phyloP scores from a whole-genome alignment of 2,797 vertebrate species.

The Psittacula derbiana region DNA sequence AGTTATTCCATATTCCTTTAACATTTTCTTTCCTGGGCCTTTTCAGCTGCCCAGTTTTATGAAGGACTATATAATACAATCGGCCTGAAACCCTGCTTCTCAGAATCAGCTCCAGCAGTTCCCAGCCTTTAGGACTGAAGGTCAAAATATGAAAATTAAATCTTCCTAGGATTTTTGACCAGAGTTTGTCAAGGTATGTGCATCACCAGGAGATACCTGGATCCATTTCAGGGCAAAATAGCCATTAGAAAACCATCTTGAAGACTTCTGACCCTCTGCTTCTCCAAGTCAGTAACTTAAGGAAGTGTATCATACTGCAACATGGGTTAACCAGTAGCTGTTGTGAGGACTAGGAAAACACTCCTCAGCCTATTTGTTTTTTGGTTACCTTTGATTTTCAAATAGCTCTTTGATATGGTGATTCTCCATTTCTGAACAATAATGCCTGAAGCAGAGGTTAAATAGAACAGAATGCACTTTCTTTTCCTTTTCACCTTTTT shows the following conservation, averaged over 20 bases:
- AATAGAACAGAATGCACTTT: neutral
- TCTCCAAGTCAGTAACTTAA: neutral
- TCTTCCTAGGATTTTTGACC: neutral
- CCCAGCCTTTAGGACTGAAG: neutral
- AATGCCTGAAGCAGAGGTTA: slow-evolving; percentile 39
- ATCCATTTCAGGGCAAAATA: neutral
- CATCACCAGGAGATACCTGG: neutral
- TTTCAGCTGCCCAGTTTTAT: neutral
- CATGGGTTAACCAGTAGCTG: neutral
- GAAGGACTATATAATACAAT: neutral
- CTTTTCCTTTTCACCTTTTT: neutral
- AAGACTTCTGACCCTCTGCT: neutral
- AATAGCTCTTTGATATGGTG: slow-evolving; percentile 51
- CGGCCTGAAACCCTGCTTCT: neutral
- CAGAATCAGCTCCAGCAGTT: neutral
- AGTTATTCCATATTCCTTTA: neutral
- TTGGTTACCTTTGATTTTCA: slow-evolving; percentile 43
- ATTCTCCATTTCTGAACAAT: slow-evolving; percentile 4
- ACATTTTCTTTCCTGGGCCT: neutral
- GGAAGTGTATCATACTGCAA: neutral
- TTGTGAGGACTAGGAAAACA: neutral
- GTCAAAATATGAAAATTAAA: neutral
- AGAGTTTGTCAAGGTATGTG: neutral
- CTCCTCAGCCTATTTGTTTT: neutral
- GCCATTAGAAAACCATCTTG: neutral